Evolutionary conservation across 2,888 invertebrate species (phyloP), one percentile per base, ranked within the genome.

Genomic region (Hirtodrosophila duncani): DNA sequence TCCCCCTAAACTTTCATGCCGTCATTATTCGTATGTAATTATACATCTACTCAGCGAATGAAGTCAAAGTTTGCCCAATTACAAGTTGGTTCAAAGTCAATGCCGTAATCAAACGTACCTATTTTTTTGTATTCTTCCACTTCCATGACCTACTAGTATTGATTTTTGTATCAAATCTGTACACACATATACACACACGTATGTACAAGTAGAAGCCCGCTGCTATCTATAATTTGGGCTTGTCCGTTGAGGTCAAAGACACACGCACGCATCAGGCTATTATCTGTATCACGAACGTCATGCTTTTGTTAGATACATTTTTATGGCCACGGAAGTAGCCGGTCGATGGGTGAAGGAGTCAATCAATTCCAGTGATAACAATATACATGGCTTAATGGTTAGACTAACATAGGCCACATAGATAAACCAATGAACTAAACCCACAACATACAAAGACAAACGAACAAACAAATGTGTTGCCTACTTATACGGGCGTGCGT

Each of bases 401-500:
- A 24, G 24, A 11, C 33, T 30, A 23, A 23, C 27, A 31, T 16
- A 1, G 8, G 3, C 9, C 14, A 52, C 48, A 43, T 24, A 10
- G n/a, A 20, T 17, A 27, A 13, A 18, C 9, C 11, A 14, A 13
- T 1, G 23, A 10, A 3, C 6, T 1, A 26, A 21, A 11, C 3
- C 10, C 6, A 11, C 8, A 5, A 37, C 16, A 23, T 18, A 55
- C 16, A 41, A 26, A 48, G 21, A 27, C 11, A 24, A 4, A 49
- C 44, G 37, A 43, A 41, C 16, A 30, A 23, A 33, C 11, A 17
- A 67, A 53, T 46, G 44, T 48, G 51, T 60, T 67, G 66, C 66
- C 67, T 67, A 67, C 59, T 66, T 66, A n/a, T 26, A 27, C 39
- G 21, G 63, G 65, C 51, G 58, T 36, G 52, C 39, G 53, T 62